Evolutionary conservation across 2,113 vertebrate species (phyloP).

Genomic region (Gambusia holbrooki): DNA sequence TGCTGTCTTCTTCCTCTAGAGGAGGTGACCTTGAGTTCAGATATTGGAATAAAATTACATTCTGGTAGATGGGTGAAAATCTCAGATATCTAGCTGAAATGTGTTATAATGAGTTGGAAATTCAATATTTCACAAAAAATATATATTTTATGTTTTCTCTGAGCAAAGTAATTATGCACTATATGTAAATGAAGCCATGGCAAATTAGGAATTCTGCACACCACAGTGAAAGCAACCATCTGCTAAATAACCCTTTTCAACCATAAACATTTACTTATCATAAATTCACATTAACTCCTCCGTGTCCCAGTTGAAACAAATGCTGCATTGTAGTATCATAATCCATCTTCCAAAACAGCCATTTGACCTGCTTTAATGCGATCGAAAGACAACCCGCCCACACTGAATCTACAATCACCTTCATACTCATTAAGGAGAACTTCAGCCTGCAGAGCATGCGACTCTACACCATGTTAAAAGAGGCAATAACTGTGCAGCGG

Average conservation of each 20-base stretch:
- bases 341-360: conserved; percentile 60
- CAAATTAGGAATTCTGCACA: conserved; percentile 18
- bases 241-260: conserved; percentile 54
- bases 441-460: conserved; percentile 40
- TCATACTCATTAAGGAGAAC: conserved; percentile 61
- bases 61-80: conserved; percentile 15
- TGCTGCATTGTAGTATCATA: conserved; percentile 49
- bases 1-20: conserved; percentile 4
- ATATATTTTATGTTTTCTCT: conserved; percentile 3
- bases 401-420: conserved; percentile 51
- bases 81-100: conserved; percentile 20
- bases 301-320: conserved; percentile 50
- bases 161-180: conserved; percentile 32
- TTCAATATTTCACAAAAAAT: background rate
- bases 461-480: conserved; percentile 19
- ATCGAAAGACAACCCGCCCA: conserved; percentile 62
- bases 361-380: conserved; percentile 71
- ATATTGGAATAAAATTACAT: conserved; percentile 32
- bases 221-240: conserved; percentile 44
- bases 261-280: conserved; percentile 58
- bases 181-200: conserved; percentile 42
- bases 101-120: conserved; percentile 40
- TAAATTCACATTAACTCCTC: conserved; percentile 55
- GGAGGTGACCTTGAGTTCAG: conserved; percentile 50
- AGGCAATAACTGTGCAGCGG: conserved; percentile 30